Base-by-base conservation (phyloP, 2,888 invertebrate genomes). In the Smittia aterrima region DNA sequence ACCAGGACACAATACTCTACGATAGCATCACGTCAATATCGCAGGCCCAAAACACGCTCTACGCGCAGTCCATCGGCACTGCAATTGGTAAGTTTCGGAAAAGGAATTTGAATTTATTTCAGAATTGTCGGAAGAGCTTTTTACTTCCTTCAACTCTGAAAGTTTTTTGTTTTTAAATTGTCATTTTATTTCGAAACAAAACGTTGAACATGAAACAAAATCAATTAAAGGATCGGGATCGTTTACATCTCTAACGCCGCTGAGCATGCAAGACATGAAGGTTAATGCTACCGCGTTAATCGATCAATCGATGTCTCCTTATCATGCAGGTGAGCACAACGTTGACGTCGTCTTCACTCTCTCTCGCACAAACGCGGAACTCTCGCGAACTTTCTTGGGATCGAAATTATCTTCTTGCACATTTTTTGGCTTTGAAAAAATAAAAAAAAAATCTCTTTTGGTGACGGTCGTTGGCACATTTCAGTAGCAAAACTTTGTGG, bases 261-360 rank as follows among this genome's bases (percentile, higher is more conserved):
- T 90, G 82, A 88, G 86, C 82, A 89, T 90, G 88, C 90, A 90
- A 84, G 90, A 90, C 82, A 87, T 90, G 85, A 90, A 90, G 86
- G 85, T 89, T 79, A 87, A 86, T 82, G 83, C 87, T 79, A 24
- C 72, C 25, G 78, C 84, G 78, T 85, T 88, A 77, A 84, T 89
- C 83, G 89, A 90, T 78, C 87, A 87, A 78, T 85, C 87, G 77
- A 83, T 89, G 81, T 87, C 89, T 78, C 89, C 90, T 77, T 90
- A 89, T 81, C 88, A 89, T 81, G 86, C 89, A 86, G 89, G 89
- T 90, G 86, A 87, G 85, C 24, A 3, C 47, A 7, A 18, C 47
- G 47, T 47, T 47, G 47, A 47, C 47, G 11, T 47, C 47, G 32
- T 32, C 47, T 13, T 11, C 47, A 47, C 47, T 22, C 13, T 18